Percentiles rank a stretch among this genome's conserved stretches.
Conservation (phyloP, 2,113 vertebrate species). For the Eulemur rufifrons region DNA sequence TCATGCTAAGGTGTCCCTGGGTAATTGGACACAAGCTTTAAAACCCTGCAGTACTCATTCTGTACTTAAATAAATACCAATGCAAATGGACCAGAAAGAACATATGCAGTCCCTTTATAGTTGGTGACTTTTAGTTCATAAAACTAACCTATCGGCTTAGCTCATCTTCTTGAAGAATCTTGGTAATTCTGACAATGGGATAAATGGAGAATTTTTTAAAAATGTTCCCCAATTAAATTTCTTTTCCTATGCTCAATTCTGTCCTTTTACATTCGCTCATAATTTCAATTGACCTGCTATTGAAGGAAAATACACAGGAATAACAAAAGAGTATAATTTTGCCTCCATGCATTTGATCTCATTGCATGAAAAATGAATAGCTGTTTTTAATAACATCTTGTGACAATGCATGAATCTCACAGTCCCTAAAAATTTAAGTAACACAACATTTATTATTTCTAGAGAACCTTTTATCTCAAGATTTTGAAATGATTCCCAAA, state of each 20-base stretch:
- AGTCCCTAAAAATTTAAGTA: constrained; percentile 24
- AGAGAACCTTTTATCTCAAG: constrained; percentile 46
- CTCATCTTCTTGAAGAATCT: background rate
- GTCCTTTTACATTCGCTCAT: background rate
- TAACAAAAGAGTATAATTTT: background rate
- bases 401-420: constrained; percentile 40
- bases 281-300: background rate
- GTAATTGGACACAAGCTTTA: constrained; percentile 19
- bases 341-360: background rate
- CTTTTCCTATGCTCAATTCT: background rate
- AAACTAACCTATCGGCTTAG: background rate
- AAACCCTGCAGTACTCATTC: background rate
- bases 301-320: background rate
- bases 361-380: constrained; percentile 41
- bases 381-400: constrained; percentile 46
- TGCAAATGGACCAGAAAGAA: background rate
- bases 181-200: constrained; percentile 33
- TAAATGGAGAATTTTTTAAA: background rate
- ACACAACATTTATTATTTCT: constrained; percentile 49
- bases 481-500: constrained; percentile 55
- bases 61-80: background rate
- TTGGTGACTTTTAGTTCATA: background rate
- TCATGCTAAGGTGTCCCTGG: background rate
- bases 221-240: constrained; percentile 10
- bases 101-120: background rate